Evolutionary conservation across 2,797 vertebrate genomes (phyloP), one percentile per base, ranked within the genome.

Genomic region (Notoglanidium macrostoma): DNA sequence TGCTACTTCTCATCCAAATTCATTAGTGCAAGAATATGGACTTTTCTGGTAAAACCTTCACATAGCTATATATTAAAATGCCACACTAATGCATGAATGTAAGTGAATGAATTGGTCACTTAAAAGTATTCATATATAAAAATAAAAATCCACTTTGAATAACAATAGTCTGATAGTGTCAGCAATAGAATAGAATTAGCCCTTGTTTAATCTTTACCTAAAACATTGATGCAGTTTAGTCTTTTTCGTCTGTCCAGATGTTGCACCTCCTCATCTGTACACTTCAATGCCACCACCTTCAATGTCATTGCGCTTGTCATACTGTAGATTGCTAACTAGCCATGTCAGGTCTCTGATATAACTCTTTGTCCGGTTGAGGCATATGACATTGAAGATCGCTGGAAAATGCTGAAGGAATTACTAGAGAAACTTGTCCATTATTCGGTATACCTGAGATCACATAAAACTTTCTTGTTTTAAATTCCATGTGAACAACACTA

Each of bases 1-100:
- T 59, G 23, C 73, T 55, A n/a, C 55, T 57, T 49, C 51, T 67
- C 49, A 35, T 83, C 10, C 29, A 35, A 29, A 40, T 8, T 29
- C 63, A 78, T 81, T 76, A 79, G 26, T 32, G 10, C 73, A 74
- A 54, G 44, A 73, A 57, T 85, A 12, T 59, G 44, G 14, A 51
- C 51, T 49, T 77, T 77, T 67, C 46, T 54, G 1, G 7, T 67
- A 10, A 67, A 67, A 51, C 51, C 15, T 32, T 83, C n/a, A 68
- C 0, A 46, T 5, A 63, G 54, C 32, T 54, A 49, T n/a, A 5
- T 54, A 57, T 40, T 21, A 35, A 9, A 17, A 79, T 40, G 8
- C 4, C 49, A 55, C 29, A 2, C 54, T 40, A 23, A 40, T 12
- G 51, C 29, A 32, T 6, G 2, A 26, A 77, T 32, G n/a, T 32